Conservation (phyloP, 2,888 invertebrate species). For the Gisinianus flammeolus region DNA sequence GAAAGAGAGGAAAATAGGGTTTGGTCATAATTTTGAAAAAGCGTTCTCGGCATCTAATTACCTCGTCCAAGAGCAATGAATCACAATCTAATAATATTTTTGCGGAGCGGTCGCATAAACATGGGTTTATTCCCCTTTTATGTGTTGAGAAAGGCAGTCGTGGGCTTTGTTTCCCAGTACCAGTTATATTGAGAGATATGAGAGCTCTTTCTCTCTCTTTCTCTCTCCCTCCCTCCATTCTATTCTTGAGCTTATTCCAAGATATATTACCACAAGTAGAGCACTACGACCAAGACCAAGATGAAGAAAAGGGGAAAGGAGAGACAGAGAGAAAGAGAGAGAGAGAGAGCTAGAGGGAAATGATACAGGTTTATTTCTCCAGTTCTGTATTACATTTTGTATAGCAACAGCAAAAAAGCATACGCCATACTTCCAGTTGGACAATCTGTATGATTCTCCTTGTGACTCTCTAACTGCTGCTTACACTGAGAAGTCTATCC, state of each 20-base stretch:
- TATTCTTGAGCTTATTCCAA: slow-evolving; percentile 39
- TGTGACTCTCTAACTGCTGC: no score
- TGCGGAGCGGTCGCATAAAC: slow-evolving; percentile 39
- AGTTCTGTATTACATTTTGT: no score
- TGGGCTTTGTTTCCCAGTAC: background rate
- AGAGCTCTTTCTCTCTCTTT: slow-evolving; percentile 3
- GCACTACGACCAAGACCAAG: slow-evolving; percentile 26
- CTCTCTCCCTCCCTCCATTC: background rate
- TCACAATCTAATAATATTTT: slow-evolving; percentile 50
- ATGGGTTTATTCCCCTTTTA: slow-evolving; percentile 35
- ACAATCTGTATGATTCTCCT: no score
- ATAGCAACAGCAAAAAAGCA: no score
- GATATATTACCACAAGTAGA: slow-evolving; percentile 43
- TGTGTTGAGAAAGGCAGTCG: slow-evolving; percentile 24
- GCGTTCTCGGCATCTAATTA: slow-evolving; percentile 47
- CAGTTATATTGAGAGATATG: slow-evolving; percentile 44
- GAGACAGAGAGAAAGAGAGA: no score
- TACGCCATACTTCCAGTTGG: no score
- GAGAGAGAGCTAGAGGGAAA: background rate
- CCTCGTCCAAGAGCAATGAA: slow-evolving; percentile 45
- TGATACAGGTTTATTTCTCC: no score
- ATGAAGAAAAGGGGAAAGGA: slow-evolving; percentile 4
- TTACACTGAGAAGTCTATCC: no score
- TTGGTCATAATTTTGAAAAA: slow-evolving; percentile 14
- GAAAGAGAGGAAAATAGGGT: background rate